phyloP scores from a whole-genome alignment of 2,888 invertebrate species.

The Galerucella pusilla region DNA sequence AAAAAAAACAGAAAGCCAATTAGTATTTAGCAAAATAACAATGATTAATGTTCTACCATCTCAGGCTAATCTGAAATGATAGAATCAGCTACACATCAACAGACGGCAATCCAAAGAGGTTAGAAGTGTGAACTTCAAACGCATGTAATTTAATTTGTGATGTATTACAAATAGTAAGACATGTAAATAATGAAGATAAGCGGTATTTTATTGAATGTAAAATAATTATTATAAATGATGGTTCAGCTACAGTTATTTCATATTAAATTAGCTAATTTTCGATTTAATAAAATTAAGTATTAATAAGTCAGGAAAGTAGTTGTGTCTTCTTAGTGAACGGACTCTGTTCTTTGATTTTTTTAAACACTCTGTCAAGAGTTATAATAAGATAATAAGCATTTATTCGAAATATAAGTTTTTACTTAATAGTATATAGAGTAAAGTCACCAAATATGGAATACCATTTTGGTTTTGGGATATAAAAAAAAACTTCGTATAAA shows the following conservation, averaged over 20 bases:
- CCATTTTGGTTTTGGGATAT: too few species aligned
- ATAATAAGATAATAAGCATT: too few species aligned
- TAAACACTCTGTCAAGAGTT: too few species aligned
- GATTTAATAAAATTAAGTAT: neutral
- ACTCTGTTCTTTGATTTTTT: too few species aligned
- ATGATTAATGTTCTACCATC: neutral
- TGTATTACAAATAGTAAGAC: neutral
- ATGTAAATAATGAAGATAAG: neutral
- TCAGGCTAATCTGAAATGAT: too few species aligned
- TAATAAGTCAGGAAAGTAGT: neutral
- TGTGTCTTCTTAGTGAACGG: too few species aligned
- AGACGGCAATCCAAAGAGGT: neutral
- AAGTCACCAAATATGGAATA: too few species aligned
- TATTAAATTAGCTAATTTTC: neutral
- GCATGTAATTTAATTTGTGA: neutral
- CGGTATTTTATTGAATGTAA: constrained; percentile 1
- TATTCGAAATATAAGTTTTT: too few species aligned
- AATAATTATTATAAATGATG: constrained; percentile 1
- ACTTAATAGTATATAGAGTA: too few species aligned
- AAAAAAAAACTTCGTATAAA: too few species aligned
- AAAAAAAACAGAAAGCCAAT: neutral
- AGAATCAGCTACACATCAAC: neutral
- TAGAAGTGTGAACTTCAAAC: neutral
- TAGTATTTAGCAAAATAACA: neutral
- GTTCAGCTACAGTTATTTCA: neutral